Conservation (phyloP, 1,140 invertebrate species). For the Pemphigus obesinymphae region DNA sequence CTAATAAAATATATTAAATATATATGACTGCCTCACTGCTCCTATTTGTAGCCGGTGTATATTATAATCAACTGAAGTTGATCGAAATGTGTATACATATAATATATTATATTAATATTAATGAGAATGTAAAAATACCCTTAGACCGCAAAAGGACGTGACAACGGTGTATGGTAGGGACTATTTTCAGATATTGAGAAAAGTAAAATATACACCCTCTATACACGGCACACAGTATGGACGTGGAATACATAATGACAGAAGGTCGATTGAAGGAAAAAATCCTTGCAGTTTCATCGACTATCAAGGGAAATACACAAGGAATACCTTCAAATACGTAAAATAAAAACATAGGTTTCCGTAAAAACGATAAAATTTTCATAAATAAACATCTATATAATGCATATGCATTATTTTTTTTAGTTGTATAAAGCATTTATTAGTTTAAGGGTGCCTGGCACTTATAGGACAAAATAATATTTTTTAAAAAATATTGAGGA, state of each 20-base stretch:
- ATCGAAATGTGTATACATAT: neutral
- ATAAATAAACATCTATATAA: neutral
- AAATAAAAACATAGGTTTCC: neutral
- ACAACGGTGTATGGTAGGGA: neutral
- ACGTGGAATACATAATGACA: constrained; percentile 3
- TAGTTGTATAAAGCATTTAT: too few relatives aligned
- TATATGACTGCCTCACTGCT: neutral
- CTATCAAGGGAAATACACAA: constrained; percentile 24
- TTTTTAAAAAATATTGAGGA: too few relatives aligned
- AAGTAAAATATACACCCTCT: constrained; percentile 4
- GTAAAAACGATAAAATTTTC: neutral
- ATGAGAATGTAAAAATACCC: neutral
- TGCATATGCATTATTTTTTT: too few relatives aligned
- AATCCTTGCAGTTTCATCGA: neutral
- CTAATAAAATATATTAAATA: neutral
- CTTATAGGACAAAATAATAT: too few relatives aligned
- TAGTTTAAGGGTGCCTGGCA: too few relatives aligned
- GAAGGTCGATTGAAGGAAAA: neutral
- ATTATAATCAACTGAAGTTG: neutral
- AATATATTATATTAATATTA: neutral
- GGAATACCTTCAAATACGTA: neutral
- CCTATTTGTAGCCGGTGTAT: neutral
- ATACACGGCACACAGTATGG: neutral
- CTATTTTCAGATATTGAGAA: constrained; percentile 7
- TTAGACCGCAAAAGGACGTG: neutral